Base-by-base conservation (phyloP, 2,888 invertebrate species). In the Thymelicus acteon region DNA sequence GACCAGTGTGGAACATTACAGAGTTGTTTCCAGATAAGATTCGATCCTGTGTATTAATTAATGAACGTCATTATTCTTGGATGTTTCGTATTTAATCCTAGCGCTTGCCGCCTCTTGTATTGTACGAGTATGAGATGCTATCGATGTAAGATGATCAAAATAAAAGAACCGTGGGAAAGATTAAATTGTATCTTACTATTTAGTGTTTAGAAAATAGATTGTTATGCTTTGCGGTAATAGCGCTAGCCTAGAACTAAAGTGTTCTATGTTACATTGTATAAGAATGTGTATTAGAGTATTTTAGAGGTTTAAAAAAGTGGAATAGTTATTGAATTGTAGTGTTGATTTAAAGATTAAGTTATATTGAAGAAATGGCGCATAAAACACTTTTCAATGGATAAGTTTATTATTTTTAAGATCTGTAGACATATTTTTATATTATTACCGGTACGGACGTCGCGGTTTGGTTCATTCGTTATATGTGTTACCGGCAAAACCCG, bases 51-150 rank as follows among this genome's bases (percentile, higher is more conserved):
- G 67, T 81, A 85, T 84, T 85, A 84, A 85, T 85, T 85, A 85
- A 86, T 86, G 85, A 77, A 75, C 62, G 63, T 75, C 79, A 86
- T 86, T 83, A 83, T 76, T 86, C 82, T 80, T 78, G 67, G 15
- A 62, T 58, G 44, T 31, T 68, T 63, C 57, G 47, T 40, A 54
- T 69, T 69, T 57, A 63, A 67, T 67, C 61, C 67, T 67, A 67
- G 61, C 67, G 49, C 40, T 60, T 52, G 57, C 19, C 54, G 24
- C 31, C 39, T 60, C 60, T 61, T 37, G 67, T n/a, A 49, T 67
- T 67, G 49, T 67, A 12, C 44, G 44, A 12, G 40, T 8, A 58
- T 19, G 7, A 61, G 61, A 61, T 54, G 24, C 7, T 67, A 67
- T 67, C 67, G 40, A 8, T 44, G 10, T 24, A 37, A 48, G 19